Conservation (phyloP, 2,888 invertebrate species). For the Catocala sponsa region DNA sequence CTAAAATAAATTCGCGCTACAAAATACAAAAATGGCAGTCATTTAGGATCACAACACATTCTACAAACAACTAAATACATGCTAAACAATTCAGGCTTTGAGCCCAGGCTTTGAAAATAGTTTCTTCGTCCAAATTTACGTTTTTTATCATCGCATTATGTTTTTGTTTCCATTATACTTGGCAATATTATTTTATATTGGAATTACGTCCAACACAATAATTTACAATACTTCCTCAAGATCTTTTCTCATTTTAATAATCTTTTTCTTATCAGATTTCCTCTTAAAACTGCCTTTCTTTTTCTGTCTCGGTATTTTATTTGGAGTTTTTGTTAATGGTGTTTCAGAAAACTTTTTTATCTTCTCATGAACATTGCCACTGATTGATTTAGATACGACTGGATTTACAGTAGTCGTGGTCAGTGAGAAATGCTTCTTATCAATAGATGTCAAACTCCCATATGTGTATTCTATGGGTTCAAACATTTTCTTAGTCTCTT, state of each 20-base stretch:
- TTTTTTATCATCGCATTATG: constrained; percentile 12
- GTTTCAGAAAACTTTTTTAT: constrained; percentile 77
- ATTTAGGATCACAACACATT: constrained; percentile 55
- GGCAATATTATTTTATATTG: constrained; percentile 1
- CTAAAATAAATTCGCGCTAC: constrained; percentile 34
- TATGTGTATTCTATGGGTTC: constrained; percentile 67
- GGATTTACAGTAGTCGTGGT: constrained; percentile 59
- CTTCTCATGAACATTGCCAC: constrained; percentile 82
- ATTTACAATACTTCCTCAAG: constrained; percentile 76
- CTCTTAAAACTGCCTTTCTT: constrained; percentile 74
- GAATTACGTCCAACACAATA: background rate
- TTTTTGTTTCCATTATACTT: background rate
- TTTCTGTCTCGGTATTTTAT: constrained; percentile 68
- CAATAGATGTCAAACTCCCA: constrained; percentile 61
- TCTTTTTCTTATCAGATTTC: constrained; percentile 70
- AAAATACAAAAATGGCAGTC: constrained; percentile 61
- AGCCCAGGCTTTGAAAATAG: constrained; percentile 29
- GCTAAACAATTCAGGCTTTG: constrained; percentile 46
- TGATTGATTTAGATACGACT: constrained; percentile 63
- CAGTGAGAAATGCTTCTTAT: constrained; percentile 62
- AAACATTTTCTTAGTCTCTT: constrained; percentile 74
- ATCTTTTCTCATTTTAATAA: constrained; percentile 78
- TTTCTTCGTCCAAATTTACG: constrained; percentile 12
- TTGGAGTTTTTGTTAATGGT: constrained; percentile 58
- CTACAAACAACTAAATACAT: constrained; percentile 47